Evolutionary conservation across 2,113 vertebrate species (phyloP), one percentile per base, ranked within the genome.

Genomic region (Agapornis roseicollis): DNA sequence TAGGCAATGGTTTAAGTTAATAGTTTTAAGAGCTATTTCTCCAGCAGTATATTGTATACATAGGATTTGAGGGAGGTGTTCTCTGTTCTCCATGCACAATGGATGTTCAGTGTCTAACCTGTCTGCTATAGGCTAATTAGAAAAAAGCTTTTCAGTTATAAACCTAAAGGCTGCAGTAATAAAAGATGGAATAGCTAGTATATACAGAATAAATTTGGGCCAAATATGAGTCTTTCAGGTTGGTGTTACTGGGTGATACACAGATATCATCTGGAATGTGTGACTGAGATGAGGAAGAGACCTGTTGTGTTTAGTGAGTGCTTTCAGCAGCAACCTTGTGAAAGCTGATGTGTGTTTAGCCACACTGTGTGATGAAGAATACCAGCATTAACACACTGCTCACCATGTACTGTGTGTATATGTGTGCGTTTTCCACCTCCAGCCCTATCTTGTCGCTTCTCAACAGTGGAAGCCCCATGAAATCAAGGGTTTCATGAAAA

Each of bases 371-470:
- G 27, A 24, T 44, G 52, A 70, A 41, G 9, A 35, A 35, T 42
- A 52, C 10, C n/a, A 14, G 17, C 16, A 6, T 74, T 94, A 90
- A 86, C 69, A 86, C 53, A 1, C 28, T 61, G 22, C 4, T 88
- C 13, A 11, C n/a, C 0, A 0, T 17, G 9, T 4, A 0, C 2
- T 56, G 16, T 60, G 52, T 85, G 42, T 46, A 0, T 44, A 8
- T 3, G 7, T 46, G 27, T 64, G 25, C 7, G 1, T n/a, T 70
- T 68, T 16, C 13, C 17, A 39, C 9, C 2, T 13, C 8, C 4
- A 35, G 23, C 8, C 11, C 17, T 58, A 0, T 19, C 42, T 80
- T 74, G 25, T 17, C 16, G 1, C 46, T 31, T 78, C 29, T 85
- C 50, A 27, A 47, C 17, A n/a, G 17, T 28, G 35, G 24, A 83